Conservation (phyloP, 1,140 invertebrate species). For the Tetramorium simillimum region DNA sequence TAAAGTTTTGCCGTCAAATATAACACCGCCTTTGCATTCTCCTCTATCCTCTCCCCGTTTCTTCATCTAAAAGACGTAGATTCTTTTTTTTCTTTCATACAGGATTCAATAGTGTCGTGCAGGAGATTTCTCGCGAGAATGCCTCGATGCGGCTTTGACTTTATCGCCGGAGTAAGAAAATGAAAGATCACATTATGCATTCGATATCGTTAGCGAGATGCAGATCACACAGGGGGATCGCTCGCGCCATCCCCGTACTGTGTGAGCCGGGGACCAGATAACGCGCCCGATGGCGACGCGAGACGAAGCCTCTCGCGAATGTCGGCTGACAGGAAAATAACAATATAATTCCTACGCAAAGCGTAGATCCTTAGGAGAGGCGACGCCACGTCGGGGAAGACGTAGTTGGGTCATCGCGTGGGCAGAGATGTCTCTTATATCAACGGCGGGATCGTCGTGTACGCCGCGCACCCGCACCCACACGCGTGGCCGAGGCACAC, state of each 20-base stretch:
- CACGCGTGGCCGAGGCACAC: not conserved
- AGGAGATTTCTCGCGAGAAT: not conserved
- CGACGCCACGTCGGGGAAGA: slow-evolving; percentile 38
- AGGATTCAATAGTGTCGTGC: not conserved
- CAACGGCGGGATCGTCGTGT: not conserved
- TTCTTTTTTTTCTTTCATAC: not conserved
- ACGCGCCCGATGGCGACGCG: no score
- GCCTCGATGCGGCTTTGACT: not conserved
- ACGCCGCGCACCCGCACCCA: not conserved
- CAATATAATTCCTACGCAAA: slow-evolving; percentile 29
- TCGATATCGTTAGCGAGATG: not conserved
- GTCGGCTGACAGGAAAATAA: slow-evolving; percentile 43
- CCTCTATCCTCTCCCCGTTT: not conserved
- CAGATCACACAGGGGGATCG: not conserved
- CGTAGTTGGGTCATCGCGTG: slow-evolving; percentile 69
- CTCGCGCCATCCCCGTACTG: no score
- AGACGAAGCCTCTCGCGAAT: not conserved
- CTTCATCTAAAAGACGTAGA: not conserved
- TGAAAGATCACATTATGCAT: not conserved
- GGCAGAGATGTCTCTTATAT: slow-evolving; percentile 54
- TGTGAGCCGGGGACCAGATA: no score
- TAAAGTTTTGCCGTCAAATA: not conserved
- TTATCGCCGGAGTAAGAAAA: not conserved
- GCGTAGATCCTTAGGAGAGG: not conserved
- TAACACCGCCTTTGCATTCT: not conserved